Conservation (phyloP, 2,113 vertebrate species). For the Laticauda laticaudata region DNA sequence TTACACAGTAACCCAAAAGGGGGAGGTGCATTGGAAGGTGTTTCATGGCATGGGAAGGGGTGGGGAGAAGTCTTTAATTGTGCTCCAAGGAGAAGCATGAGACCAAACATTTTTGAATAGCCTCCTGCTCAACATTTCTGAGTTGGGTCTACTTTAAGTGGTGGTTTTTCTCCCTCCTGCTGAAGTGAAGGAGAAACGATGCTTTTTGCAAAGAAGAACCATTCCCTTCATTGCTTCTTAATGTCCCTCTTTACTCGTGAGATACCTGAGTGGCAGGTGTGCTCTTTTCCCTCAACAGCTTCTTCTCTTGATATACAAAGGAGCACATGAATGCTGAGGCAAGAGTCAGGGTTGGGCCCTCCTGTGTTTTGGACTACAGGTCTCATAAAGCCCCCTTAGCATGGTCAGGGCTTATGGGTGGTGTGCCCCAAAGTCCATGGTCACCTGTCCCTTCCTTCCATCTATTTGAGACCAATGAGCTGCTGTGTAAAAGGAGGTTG, state of each 20-base stretch:
- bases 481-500: constrained; percentile 44
- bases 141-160: neutral
- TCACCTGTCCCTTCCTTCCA: neutral
- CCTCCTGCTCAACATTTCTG: neutral
- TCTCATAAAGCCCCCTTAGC: neutral
- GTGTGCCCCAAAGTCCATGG: neutral
- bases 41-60: neutral
- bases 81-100: neutral
- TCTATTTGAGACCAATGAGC: neutral
- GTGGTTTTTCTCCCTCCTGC: neutral
- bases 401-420: neutral
- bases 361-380: neutral
- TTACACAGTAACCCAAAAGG: constrained; percentile 25
- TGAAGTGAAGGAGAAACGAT: neutral
- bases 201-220: neutral
- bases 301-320: neutral
- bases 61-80: neutral
- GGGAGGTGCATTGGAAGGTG: neutral
- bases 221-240: neutral
- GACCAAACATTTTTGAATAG: too few relatives aligned
- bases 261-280: neutral
- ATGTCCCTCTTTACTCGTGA: neutral
- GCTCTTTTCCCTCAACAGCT: neutral
- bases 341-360: neutral
- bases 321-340: neutral